Evolutionary conservation across 2,113 vertebrate species (phyloP), one percentile per base, ranked within the genome.

Genomic region (Pedetes capensis): DNA sequence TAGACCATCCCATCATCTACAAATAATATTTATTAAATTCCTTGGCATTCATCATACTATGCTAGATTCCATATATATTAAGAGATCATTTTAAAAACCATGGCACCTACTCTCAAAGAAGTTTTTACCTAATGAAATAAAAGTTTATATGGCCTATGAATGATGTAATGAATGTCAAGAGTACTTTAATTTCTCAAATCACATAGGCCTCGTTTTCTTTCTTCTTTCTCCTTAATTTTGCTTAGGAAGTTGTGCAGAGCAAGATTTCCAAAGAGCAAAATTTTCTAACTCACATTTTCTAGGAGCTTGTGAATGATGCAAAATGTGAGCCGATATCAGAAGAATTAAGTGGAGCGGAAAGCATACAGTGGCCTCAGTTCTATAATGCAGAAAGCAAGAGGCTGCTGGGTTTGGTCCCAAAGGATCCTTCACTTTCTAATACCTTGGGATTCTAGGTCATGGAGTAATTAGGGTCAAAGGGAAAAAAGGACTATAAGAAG

Each of bases 21-120:
- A 69, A 91, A 92, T 89, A 82, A 78, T 95, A 91, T 87, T 97
- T 96, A 96, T 97, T 85, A 95, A 93, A 80, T 63, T 95, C 76
- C n/a, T 93, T 84, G 92, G 94, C 32, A 84, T 93, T 94, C n/a
- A 14, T 53, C 55, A 89, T 68, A n/a, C 76, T 93, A n/a, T 92
- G 55, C 76, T 69, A 47, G 64, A 57, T 83, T 87, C 47, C 27
- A 10, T 71, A 59, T 81, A 61, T 51, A 72, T 82, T 84, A 93
- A 79, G 87, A 87, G 32, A 81, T 74, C 57, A 55, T 90, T 63
- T 89, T 42, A 81, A 93, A 96, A 74, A 75, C 10, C n/a, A 92
- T 18, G 72, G n/a, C 11, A 29, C 25, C 27, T 83, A 42, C 37
- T 63, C 59, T 87, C 47, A 96, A 79, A 79, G 79, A 91, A 85